Evolutionary conservation across 2,888 invertebrate species (phyloP).

Genomic region (Nudaria mundana): DNA sequence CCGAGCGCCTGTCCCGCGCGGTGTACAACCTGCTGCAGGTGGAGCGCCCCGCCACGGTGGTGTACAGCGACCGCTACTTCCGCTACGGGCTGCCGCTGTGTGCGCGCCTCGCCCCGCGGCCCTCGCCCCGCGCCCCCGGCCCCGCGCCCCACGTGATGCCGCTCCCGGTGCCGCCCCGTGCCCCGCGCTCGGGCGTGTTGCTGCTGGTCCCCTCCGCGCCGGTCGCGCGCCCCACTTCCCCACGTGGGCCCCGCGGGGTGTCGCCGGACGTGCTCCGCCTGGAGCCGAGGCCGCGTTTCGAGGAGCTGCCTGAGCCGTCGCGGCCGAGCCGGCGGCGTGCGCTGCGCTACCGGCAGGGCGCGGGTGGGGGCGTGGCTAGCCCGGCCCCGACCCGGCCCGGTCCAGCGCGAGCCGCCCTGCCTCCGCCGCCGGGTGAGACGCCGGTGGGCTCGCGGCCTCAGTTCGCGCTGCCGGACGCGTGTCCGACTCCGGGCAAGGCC

Average conservation of each 20-base stretch:
- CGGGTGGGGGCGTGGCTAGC: conserved; percentile 26
- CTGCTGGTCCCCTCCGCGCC: conserved; percentile 19
- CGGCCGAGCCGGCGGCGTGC: conserved; percentile 18
- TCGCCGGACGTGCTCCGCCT: conserved; percentile 24
- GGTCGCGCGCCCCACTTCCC: conserved; percentile 20
- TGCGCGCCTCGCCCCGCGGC: conserved; percentile 33
- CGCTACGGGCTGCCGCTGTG: conserved; percentile 64
- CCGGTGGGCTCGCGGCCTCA: conserved; percentile 32
- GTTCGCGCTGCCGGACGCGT: conserved; percentile 39
- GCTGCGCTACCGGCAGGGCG: conserved; percentile 33
- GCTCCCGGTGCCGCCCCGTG: conserved; percentile 19
- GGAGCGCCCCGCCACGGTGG: conserved; percentile 59
- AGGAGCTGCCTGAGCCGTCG: conserved; percentile 19
- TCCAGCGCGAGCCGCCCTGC: conserved; percentile 29
- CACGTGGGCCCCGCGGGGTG: conserved; percentile 18
- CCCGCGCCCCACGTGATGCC: conserved; percentile 38
- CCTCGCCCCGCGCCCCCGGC: conserved; percentile 26
- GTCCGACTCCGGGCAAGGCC: conserved; percentile 29
- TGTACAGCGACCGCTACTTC: conserved; percentile 77
- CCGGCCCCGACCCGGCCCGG: conserved; percentile 26
- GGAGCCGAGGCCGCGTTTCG: conserved; percentile 27
- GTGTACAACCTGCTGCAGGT: conserved; percentile 39
- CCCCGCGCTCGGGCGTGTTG: conserved; percentile 15
- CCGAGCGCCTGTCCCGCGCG: conserved; percentile 17
- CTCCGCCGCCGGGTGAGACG: conserved; percentile 24